phyloP scores from a whole-genome alignment of 2,888 invertebrate genomes.

The Camptogramma bilineatum region DNA sequence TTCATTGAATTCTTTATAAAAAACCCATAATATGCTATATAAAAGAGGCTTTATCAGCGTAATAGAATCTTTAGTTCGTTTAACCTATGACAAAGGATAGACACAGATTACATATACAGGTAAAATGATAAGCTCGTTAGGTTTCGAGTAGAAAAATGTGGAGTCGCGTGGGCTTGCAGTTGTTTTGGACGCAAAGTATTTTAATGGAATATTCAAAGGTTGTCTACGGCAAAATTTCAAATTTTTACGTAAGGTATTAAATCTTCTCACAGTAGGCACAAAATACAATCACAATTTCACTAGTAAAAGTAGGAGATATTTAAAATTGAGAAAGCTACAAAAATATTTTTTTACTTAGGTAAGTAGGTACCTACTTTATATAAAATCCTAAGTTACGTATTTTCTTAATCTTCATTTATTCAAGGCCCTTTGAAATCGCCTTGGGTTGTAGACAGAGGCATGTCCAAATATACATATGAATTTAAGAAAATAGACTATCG shows the following conservation, averaged over 20 bases:
- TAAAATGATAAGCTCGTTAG: constrained; percentile 23
- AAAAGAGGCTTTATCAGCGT: constrained; percentile 36
- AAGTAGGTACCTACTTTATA: too few species aligned
- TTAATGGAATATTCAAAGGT: neutral
- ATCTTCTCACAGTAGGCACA: too few species aligned
- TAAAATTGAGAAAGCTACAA: neutral
- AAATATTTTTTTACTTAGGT: too few species aligned
- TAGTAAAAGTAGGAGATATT: neutral
- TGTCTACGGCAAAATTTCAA: neutral
- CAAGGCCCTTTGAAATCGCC: too few species aligned
- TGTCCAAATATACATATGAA: too few species aligned
- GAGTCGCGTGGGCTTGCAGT: constrained; percentile 13
- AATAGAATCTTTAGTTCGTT: constrained; percentile 37
- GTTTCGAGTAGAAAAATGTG: constrained; percentile 23
- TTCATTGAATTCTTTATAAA: constrained; percentile 34
- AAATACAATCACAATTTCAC: too few species aligned
- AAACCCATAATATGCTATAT: constrained; percentile 36
- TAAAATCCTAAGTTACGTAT: too few species aligned
- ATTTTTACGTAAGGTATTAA: too few species aligned
- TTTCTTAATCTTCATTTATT: too few species aligned
- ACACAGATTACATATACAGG: constrained; percentile 28
- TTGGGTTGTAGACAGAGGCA: too few species aligned
- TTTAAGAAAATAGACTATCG: too few species aligned
- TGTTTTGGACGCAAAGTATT: neutral
- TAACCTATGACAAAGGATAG: constrained; percentile 33